Conservation (phyloP, 2,888 invertebrate genomes). For the Morpho achilles region DNA sequence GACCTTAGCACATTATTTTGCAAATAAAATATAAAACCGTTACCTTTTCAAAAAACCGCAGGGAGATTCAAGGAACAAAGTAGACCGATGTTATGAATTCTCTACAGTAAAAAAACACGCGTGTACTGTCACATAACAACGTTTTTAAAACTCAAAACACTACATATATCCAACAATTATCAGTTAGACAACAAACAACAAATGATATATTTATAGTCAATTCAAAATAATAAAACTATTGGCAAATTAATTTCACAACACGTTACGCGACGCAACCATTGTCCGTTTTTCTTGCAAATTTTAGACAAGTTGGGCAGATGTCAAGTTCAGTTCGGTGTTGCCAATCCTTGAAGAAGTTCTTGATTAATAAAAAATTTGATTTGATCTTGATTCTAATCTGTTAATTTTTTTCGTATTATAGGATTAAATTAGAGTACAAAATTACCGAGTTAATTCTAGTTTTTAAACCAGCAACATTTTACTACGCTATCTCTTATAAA, state of each 20-base stretch:
- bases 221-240: conserved; percentile 50
- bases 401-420: too few species aligned
- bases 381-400: too few species aligned
- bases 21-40: conserved; percentile 48
- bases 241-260: conserved; percentile 67
- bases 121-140: conserved; percentile 45
- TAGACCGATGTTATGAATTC: conserved; percentile 50
- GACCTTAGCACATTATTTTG: too few species aligned
- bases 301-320: conserved; percentile 22
- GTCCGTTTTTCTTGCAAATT: conserved; percentile 30
- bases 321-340: neutral
- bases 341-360: too few species aligned
- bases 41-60: conserved; percentile 70
- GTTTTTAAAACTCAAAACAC: conserved; percentile 48
- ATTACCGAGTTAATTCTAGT: too few species aligned
- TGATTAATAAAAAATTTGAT: too few species aligned
- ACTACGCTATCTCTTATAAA: too few species aligned
- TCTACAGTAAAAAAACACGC: conserved; percentile 46
- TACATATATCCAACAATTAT: conserved; percentile 42
- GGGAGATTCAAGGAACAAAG: conserved; percentile 67
- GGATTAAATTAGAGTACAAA: too few species aligned
- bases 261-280: conserved; percentile 39
- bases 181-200: conserved; percentile 37
- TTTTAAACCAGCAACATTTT: too few species aligned
- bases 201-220: conserved; percentile 45